Evolutionary conservation across 2,113 vertebrate genomes (phyloP), one percentile per base, ranked within the genome.

Genomic region (Silurus asotus): DNA sequence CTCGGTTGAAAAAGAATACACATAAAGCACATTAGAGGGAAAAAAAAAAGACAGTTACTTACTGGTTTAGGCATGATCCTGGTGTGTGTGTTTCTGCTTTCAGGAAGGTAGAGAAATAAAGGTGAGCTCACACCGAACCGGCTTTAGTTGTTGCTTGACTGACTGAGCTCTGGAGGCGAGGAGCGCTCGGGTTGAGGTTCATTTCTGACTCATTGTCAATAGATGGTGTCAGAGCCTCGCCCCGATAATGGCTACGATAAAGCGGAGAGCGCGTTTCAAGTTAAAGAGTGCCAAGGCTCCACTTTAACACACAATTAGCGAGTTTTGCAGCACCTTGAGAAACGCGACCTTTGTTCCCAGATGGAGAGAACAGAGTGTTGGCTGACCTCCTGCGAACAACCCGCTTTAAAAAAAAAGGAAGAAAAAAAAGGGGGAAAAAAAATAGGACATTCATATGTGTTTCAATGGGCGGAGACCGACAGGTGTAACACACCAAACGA

Each of bases 41-140:
- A 5, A n/a, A n/a, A 28, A 4, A 62, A 88, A 81, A 59, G n/a
- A 11, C 8, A 72, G 0, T 58, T 19, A 88, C 96, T 95, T 92
- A 97, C 97, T 75, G 94, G 96, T 91, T 96, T 97, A 28, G 97
- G 96, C 97, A 97, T 97, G 84, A 93, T 89, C 89, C 86, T 90
- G 37, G 19, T 82, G 62, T 65, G 82, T 69, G 28, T 55, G 49
- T 55, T 37, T 56, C 15, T 83, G 67, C 20, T 45, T 67, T 69
- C 48, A 62, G n/a, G 51, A 37, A 20, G 49, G 37, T 8, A 81
- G 72, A n/a, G 23, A 56, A 14, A 53, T 37, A 72, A 61, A 37
- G 25, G 61, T 45, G 67, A 84, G 48, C 37, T 81, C 76, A 79
- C 49, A 74, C 61, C 10, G 64, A 82, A 51, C 23, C 82, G 80